Conservation (phyloP, 2,113 vertebrate species). For the Mellivora capensis region DNA sequence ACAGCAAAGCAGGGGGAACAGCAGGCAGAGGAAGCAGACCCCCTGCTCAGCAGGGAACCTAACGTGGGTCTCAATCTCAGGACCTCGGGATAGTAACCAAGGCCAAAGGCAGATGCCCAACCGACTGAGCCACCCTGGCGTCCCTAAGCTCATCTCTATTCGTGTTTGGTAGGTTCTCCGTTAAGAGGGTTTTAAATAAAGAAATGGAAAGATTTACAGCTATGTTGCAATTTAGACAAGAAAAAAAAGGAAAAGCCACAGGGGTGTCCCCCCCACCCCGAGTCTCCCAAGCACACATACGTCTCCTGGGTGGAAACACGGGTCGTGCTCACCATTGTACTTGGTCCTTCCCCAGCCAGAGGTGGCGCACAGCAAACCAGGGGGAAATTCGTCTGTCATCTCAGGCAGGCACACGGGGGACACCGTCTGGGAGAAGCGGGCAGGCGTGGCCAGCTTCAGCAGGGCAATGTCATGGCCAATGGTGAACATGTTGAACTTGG, state of each 20-base stretch:
- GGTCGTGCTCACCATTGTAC: constrained; percentile 75
- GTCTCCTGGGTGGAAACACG: background rate
- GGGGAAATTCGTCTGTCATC: constrained; percentile 75
- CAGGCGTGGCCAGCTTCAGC: constrained; percentile 84
- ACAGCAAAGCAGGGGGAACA: too few species aligned
- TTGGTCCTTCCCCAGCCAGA: constrained; percentile 88
- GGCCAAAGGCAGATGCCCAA: background rate
- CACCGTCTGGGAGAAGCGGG: constrained; percentile 70
- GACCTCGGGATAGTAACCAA: background rate
- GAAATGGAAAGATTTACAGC: background rate
- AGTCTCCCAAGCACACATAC: rapidly evolving
- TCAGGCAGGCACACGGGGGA: constrained; percentile 86
- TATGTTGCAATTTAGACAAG: background rate
- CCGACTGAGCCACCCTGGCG: background rate
- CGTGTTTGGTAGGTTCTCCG: background rate
- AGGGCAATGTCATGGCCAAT: constrained; percentile 86
- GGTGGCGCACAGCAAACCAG: constrained; percentile 84
- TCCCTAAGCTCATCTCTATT: background rate
- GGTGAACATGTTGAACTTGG: constrained; percentile 79
- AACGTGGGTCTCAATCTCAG: background rate
- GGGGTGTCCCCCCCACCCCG: too few species aligned
- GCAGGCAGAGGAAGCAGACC: background rate
- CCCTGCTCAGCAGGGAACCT: background rate
- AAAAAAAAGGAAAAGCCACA: background rate
- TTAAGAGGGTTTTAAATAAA: background rate